Evolutionary conservation across 2,113 vertebrate genomes (phyloP).

Genomic region (Bos taurus): ARS-UCD2.0 NC_037344.1:49477501-49478000

Average conservation of each 20-base stretch:
- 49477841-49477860: not conserved
- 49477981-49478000: not conserved
- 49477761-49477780: not conserved
- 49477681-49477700: slow-evolving; percentile 32
- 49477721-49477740: slow-evolving; percentile 31
- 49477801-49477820: not conserved
- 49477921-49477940: not conserved
- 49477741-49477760: not conserved
- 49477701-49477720: slow-evolving; percentile 43
- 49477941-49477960: no score
- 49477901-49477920: not conserved
- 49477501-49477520: not conserved
- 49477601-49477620: slow-evolving; percentile 32
- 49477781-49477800: fast-evolving
- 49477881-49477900: not conserved
- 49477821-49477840: fast-evolving
- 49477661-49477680: not conserved
- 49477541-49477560: not conserved
- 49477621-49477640: not conserved
- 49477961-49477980: not conserved
- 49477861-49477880: not conserved
- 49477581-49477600: slow-evolving; percentile 8
- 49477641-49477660: slow-evolving; percentile 39
- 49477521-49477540: not conserved
- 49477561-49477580: not conserved